These are phyloP conservation scores for Falcunculus frontatus DNA, from an alignment of 2,113 vertebrate genomes.

Conservation along the genomic window DNA sequence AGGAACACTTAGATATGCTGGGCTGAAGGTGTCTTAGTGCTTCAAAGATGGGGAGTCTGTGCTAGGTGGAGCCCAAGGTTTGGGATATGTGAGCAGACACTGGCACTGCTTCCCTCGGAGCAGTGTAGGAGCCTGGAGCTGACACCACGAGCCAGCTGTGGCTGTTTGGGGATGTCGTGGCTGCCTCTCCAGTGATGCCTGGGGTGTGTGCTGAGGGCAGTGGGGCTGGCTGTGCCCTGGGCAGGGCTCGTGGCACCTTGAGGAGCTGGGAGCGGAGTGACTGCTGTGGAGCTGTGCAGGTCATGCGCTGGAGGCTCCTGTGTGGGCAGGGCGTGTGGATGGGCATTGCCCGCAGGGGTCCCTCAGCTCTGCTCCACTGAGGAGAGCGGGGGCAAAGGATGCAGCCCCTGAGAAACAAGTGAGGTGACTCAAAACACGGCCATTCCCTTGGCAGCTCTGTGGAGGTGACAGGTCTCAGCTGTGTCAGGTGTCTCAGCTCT, in stretches of 20 bases:
- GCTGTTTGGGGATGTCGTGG: accelerated
- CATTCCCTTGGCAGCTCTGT: not conserved
- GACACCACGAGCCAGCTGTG: accelerated
- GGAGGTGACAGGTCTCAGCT: not conserved
- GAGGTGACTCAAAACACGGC: not conserved
- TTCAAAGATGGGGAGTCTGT: not conserved
- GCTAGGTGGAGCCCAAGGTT: not conserved
- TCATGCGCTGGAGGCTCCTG: accelerated
- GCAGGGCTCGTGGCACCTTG: accelerated
- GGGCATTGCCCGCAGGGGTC: not conserved
- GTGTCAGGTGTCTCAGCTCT: not conserved
- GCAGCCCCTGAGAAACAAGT: not conserved
- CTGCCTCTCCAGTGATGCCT: accelerated
- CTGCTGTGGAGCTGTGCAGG: accelerated
- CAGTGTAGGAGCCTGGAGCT: not conserved
- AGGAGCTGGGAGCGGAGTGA: not conserved
- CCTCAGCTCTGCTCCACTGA: not conserved
- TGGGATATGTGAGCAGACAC: not conserved
- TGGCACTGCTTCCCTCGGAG: not conserved
- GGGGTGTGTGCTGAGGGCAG: not conserved
- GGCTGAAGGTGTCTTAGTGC: not conserved
- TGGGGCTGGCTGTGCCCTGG: not conserved
- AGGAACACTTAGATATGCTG: not conserved
- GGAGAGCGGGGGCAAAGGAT: not conserved
- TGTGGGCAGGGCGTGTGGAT: not conserved